Evolutionary conservation across 1,140 invertebrate species (phyloP), one percentile per base, ranked within the genome.

Genomic region (Papilio dardanus): DNA sequence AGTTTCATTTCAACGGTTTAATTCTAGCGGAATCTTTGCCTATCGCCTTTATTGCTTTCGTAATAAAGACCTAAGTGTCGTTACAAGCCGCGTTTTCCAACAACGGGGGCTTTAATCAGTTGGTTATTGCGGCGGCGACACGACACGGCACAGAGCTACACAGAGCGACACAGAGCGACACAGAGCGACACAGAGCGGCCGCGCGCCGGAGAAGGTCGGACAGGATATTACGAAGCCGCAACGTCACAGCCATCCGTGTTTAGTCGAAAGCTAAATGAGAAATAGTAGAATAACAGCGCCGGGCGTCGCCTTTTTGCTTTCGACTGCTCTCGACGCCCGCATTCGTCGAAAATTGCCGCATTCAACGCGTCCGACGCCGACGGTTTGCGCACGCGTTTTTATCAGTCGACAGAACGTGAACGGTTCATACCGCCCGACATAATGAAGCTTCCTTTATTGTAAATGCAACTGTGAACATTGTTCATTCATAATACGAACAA

Each of bases 171-270:
- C 21, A 24, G 54, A 24, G 19, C 54, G 21, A 71, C 67, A n/a
- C 19, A n/a, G 35, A 37, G 35, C 35, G 35, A 6, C 35, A 37
- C 35, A 37, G n/a, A n/a, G 78, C 62, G 79, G 74, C 77, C 76
- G 79, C 79, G 78, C 81, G 82, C 80, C 81, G 81, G 81, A 84
- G 84, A 82, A 83, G 86, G 87, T 85, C 87, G 74, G 83, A 84
- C 90, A 91, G 90, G 90, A 92, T 91, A 92, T 92, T 92, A 88
- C 88, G 80, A 86, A 89, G 84, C 87, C 86, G 74, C 88, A 82
- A 79, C 80, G 90, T 88, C 90, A 88, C 81, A 81, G 77, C 83
- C 88, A 92, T 82, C 83, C 83, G 85, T 80, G 86, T 82, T 84
- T 84, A 79, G 84, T 83, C 77, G 74, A 50, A 77, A 79, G 83